Base-by-base conservation (phyloP, 2,113 vertebrate genomes). In the Rutilus rutilus region DNA sequence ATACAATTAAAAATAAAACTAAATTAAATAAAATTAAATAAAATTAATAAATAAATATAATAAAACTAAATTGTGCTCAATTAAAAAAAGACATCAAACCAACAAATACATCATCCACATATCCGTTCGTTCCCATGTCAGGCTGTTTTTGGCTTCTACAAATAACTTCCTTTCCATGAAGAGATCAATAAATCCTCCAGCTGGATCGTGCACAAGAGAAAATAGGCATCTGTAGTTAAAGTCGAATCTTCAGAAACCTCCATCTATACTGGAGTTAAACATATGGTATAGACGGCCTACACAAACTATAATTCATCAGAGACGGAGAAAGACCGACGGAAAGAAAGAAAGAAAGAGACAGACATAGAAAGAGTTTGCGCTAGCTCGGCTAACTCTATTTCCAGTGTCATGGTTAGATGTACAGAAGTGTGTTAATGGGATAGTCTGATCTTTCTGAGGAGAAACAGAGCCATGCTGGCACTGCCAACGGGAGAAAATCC, bases 351-450 rank as follows among this genome's bases (percentile, higher is more conserved):
- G 57, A 59, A 59, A n/a, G 19, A 1, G 15, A 71, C 62, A 60
- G 76, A 71, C 75, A 64, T 67, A 33, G 57, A 57, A 52, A 76
- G 75, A 42, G 42, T 42, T 42, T 42, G 39, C 1, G 75, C 33
- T 69, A 39, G 59, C 9, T 62, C 23, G 3, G 59, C 54, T 80
- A 12, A n/a, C 83, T 89, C 93, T 93, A 92, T 94, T 93, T 92
- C 80, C 79, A 77, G 91, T 92, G 88, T 15, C 87, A 90, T 87
- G 90, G 91, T 92, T 87, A 88, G 73, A 91, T 92, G 91, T 90
- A 92, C 89, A 89, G 91, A 91, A 91, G 86, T 86, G 88, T 80
- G 81, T 87, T 83, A 50, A 54, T 78, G 87, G 75, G 81, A 74
- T 47, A 84, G 21, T 39, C 25, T 21, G 54, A 15, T 78, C 19